These are phyloP conservation scores for Ifrita kowaldi DNA, from an alignment of 2,113 vertebrate genomes.

Conservation along the genomic window DNA sequence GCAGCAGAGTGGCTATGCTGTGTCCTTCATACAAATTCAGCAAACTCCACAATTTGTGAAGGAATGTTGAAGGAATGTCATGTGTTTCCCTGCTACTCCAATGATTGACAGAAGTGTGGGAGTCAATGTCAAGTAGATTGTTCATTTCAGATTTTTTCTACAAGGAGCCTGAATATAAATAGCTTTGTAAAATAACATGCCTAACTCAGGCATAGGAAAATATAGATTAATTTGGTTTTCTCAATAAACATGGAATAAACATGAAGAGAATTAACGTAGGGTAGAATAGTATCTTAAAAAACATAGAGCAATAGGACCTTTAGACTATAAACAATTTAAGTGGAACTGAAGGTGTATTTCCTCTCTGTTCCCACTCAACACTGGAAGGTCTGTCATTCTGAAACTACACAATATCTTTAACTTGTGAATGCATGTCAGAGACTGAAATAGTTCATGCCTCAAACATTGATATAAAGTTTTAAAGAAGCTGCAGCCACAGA, in stretches of 20 bases:
- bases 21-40: background rate
- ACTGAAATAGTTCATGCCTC: too few species aligned
- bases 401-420: background rate
- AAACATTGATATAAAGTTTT: too few species aligned
- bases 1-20: accelerated
- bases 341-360: background rate
- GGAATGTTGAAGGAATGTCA: background rate
- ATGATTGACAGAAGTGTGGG: background rate
- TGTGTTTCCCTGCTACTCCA: background rate
- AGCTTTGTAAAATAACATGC: background rate
- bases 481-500: too few species aligned
- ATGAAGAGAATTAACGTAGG: background rate
- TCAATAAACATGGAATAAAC: background rate
- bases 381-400: background rate
- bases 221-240: background rate
- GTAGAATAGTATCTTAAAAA: background rate
- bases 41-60: background rate
- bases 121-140: background rate
- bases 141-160: background rate
- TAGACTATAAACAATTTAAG: background rate
- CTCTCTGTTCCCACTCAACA: background rate
- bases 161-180: background rate
- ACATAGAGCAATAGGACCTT: background rate
- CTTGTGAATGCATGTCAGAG: background rate
- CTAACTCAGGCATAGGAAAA: background rate